Percentiles rank a stretch among this genome's conserved stretches.
Conservation (phyloP, 1,140 invertebrate species). For the Coelopa frigida region DNA sequence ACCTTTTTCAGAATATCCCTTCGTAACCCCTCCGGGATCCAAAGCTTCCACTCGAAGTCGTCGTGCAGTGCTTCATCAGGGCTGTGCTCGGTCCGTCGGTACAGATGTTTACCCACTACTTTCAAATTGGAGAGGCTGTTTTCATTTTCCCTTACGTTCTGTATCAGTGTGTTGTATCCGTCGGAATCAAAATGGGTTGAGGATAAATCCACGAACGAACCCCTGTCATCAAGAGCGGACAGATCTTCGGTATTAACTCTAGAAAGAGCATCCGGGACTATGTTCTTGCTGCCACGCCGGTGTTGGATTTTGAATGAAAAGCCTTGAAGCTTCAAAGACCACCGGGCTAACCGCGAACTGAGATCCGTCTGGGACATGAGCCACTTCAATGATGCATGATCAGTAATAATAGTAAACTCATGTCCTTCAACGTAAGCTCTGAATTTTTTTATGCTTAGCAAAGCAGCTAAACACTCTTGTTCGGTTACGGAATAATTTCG, state of each 20-base stretch:
- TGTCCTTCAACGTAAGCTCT: conserved; percentile 3
- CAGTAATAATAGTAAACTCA: conserved; percentile 4
- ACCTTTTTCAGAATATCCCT: too few species aligned
- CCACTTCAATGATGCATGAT: conserved; percentile 6
- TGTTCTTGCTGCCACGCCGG: conserved; percentile 33
- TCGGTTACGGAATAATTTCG: conserved; percentile 7
- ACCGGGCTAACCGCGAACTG: conserved; percentile 28
- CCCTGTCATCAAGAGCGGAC: background rate
- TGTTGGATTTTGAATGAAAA: conserved; percentile 37
- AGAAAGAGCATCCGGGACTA: conserved; percentile 37
- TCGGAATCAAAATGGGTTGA: background rate
- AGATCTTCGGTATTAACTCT: background rate
- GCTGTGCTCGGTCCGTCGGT: too few species aligned
- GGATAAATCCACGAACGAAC: background rate
- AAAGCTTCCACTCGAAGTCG: too few species aligned
- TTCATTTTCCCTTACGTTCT: too few species aligned
- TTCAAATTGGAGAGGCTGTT: too few species aligned
- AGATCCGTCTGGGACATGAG: conserved; percentile 16
- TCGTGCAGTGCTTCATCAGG: too few species aligned
- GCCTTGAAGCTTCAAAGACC: conserved; percentile 23
- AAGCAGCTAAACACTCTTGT: conserved; percentile 8
- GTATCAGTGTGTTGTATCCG: too few species aligned
- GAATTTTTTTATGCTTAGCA: conserved; percentile 8
- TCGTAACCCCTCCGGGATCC: too few species aligned
- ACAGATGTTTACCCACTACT: too few species aligned